phyloP scores from a whole-genome alignment of 2,113 vertebrate genomes.

The Elachura formosa region DNA sequence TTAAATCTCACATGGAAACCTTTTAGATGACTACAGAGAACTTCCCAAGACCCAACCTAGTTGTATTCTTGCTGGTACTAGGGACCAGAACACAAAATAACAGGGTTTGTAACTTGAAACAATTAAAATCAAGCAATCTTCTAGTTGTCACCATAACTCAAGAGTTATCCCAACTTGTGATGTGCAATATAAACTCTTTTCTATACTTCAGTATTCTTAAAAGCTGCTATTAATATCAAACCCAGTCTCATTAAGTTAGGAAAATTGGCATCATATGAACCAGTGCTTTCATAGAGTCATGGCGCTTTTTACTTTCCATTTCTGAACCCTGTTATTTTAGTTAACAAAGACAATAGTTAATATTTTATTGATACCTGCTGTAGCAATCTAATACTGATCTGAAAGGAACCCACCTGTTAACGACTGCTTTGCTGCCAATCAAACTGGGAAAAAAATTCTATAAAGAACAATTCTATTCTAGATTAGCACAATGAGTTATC shows the following conservation, averaged over 20 bases:
- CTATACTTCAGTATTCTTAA: not conserved
- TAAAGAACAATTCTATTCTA: not conserved
- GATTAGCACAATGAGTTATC: not conserved
- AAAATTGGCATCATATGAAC: fast-evolving
- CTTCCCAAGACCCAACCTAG: not conserved
- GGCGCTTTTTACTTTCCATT: not conserved
- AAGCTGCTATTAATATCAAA: not conserved
- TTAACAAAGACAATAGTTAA: not conserved
- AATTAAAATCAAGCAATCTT: not conserved
- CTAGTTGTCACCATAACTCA: not conserved
- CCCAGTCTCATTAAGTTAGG: not conserved
- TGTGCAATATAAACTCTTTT: not conserved
- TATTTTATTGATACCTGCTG: not conserved
- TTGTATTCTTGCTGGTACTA: not conserved
- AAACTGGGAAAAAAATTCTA: not conserved
- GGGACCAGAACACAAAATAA: not conserved
- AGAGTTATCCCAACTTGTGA: not conserved
- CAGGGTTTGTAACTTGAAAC: not conserved
- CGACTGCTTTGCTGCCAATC: not conserved
- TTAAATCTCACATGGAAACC: not conserved
- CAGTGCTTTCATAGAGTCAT: not conserved
- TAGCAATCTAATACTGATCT: not conserved
- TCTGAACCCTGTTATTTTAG: not conserved
- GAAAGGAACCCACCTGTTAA: not conserved
- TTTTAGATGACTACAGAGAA: not conserved